Conservation (phyloP, 2,888 invertebrate species). For the Ophioninae sp. region DNA sequence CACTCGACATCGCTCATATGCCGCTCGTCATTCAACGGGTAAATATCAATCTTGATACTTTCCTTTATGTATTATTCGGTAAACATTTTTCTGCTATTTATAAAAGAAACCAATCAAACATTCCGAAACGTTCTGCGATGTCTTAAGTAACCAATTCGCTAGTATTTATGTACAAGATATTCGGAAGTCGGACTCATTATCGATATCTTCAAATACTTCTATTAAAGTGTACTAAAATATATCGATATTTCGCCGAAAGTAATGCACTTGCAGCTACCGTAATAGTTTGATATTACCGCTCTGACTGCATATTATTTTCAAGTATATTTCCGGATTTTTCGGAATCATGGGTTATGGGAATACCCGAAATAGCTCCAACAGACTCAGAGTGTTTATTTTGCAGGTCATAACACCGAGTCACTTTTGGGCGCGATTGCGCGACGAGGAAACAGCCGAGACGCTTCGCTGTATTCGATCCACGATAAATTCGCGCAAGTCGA, state of each 20-base stretch:
- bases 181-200: too few relatives aligned
- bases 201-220: too few relatives aligned
- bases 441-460: slow-evolving; percentile 79
- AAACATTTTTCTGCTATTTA: not conserved
- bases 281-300: too few relatives aligned
- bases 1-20: slow-evolving; percentile 84
- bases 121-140: not conserved
- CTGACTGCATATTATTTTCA: too few relatives aligned
- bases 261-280: too few relatives aligned
- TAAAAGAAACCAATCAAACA: not conserved
- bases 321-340: too few relatives aligned
- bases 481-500: slow-evolving; percentile 69
- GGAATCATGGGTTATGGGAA: too few relatives aligned
- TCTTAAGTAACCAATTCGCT: too few relatives aligned
- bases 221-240: too few relatives aligned
- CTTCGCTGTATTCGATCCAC: slow-evolving; percentile 77
- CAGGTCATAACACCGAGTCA: slow-evolving; percentile 85
- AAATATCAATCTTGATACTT: slow-evolving; percentile 68
- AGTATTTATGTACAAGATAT: too few relatives aligned
- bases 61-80: not conserved
- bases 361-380: not conserved
- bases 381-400: slow-evolving; percentile 30
- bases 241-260: too few relatives aligned
- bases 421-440: slow-evolving; percentile 86
- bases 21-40: slow-evolving; percentile 84